A percentile compares a stretch with the other conserved stretches of the same genome.
phyloP scores from a whole-genome alignment of 1,140 invertebrate genomes.

The Conus ventricosus region DNA sequence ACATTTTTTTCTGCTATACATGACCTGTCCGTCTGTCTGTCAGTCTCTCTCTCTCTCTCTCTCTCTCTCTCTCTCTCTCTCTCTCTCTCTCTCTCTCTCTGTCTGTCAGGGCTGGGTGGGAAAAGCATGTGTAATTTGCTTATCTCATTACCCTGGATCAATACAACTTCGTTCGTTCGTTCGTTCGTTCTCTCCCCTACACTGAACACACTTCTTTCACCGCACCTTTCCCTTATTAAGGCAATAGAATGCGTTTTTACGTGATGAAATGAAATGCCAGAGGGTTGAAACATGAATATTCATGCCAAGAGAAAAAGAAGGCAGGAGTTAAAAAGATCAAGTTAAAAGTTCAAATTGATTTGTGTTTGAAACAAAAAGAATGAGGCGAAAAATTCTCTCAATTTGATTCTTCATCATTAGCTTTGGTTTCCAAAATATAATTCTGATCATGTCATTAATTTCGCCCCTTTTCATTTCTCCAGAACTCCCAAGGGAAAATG shows the following conservation, averaged over 20 bases:
- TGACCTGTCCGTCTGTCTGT: neutral
- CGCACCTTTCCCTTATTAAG: too few species aligned
- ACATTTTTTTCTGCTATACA: neutral
- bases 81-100: neutral
- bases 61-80: constrained; percentile 1
- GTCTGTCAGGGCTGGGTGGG: neutral
- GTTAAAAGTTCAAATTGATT: neutral
- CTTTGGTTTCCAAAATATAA: neutral
- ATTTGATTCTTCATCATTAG: neutral
- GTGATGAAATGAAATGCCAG: neutral
- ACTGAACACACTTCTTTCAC: too few species aligned
- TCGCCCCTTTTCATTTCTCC: too few species aligned
- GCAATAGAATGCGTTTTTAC: neutral
- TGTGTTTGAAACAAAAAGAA: neutral
- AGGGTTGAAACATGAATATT: too few species aligned
- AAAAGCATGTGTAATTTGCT: too few species aligned
- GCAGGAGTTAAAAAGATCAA: neutral
- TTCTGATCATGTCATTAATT: neutral
- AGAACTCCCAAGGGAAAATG: too few species aligned
- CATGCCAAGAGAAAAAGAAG: too few species aligned
- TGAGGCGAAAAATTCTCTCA: neutral
- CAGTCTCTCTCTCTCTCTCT: neutral
- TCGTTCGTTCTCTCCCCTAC: too few species aligned
- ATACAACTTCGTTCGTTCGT: too few species aligned
- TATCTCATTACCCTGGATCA: too few species aligned